These are phyloP conservation scores for Phalacrocorax pelagicus DNA, from an alignment of 2,113 vertebrate species.

Conservation along the genomic window DNA sequence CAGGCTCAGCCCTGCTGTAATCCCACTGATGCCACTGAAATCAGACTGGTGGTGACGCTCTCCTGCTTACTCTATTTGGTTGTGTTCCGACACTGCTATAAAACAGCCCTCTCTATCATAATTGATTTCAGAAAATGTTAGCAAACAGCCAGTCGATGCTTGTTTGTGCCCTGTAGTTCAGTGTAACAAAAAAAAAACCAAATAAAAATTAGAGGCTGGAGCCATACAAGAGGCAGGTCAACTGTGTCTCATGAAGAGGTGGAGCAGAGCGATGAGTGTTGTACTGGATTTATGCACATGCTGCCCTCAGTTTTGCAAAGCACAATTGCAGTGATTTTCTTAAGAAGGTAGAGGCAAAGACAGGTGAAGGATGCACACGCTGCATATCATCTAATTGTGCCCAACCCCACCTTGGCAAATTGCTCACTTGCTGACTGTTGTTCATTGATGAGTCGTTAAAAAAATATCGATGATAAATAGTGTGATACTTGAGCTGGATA, in stretches of 20 bases:
- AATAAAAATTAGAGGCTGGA: background rate
- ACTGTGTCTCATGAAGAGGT: background rate
- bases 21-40: background rate
- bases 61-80: background rate
- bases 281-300: background rate
- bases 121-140: background rate
- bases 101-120: accelerated
- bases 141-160: background rate
- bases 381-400: background rate
- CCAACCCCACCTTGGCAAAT: background rate
- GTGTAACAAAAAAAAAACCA: background rate
- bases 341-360: background rate
- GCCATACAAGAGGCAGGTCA: background rate
- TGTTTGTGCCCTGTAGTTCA: background rate
- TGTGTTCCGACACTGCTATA: accelerated
- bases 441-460: background rate
- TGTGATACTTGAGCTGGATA: background rate
- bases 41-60: background rate
- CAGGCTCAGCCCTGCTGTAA: background rate
- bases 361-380: background rate
- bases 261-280: accelerated
- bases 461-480: background rate
- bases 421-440: background rate
- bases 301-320: background rate
- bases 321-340: background rate